Conservation (phyloP, 2,888 invertebrate species). For the Psylliodes chrysocephalus region DNA sequence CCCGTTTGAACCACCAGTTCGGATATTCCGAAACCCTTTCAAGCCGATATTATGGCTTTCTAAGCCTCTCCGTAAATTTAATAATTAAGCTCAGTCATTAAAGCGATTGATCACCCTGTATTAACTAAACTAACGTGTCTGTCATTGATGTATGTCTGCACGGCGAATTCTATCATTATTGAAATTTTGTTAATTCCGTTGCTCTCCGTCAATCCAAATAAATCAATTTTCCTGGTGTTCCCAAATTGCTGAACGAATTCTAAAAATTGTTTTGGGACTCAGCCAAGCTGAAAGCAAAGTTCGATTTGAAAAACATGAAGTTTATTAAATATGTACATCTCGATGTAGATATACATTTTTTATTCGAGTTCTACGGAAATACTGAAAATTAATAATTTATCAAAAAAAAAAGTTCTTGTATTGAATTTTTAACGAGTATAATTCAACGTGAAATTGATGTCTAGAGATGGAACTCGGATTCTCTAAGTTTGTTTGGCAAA, state of each 20-base stretch:
- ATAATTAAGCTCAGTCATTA: conserved; percentile 23
- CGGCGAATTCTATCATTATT: background rate
- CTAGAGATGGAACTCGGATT: too few relatives aligned
- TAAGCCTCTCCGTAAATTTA: conserved; percentile 7
- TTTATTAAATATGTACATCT: background rate
- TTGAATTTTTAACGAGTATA: too few relatives aligned
- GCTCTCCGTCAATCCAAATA: background rate
- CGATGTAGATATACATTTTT: too few relatives aligned
- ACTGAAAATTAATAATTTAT: too few relatives aligned
- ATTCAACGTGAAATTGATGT: too few relatives aligned
- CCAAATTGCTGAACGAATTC: background rate
- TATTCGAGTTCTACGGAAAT: too few relatives aligned
- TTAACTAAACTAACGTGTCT: conserved; percentile 9
- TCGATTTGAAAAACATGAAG: background rate
- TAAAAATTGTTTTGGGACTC: too few relatives aligned
- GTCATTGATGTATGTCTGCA: conserved; percentile 21
- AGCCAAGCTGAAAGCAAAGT: too few relatives aligned
- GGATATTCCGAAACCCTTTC: conserved; percentile 3
- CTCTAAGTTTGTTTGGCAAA: too few relatives aligned
- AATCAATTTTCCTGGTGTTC: background rate
- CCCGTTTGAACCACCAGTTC: background rate
- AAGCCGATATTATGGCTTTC: background rate
- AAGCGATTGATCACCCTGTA: conserved; percentile 22
- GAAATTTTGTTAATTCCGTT: conserved; percentile 14
- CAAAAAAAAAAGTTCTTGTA: too few relatives aligned